phyloP scores from a whole-genome alignment of 2,113 vertebrate species.

The Mustela lutreola region DNA sequence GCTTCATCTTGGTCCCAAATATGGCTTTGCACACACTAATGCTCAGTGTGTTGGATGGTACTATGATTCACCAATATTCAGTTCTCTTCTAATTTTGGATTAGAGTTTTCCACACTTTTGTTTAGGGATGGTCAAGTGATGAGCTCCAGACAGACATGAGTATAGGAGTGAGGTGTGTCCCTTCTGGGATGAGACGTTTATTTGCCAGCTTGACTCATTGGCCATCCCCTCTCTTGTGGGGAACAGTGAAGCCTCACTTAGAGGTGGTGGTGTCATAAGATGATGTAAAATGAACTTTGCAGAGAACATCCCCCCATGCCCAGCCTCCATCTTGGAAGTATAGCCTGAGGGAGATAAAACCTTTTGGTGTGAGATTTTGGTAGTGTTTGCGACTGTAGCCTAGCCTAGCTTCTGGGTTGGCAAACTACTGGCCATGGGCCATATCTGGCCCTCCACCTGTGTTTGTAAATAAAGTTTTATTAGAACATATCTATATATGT shows the following conservation, averaged over 20 bases:
- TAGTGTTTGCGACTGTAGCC: not conserved
- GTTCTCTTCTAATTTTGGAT: not conserved
- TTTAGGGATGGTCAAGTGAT: not conserved
- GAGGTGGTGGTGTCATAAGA: not conserved
- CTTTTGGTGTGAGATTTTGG: not conserved
- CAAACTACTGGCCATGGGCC: not conserved
- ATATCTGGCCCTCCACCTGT: not conserved
- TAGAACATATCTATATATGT: not conserved
- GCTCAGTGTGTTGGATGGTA: fast-evolving
- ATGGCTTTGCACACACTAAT: not conserved
- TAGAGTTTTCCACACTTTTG: not conserved
- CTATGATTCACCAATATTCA: not conserved
- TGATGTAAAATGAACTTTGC: not conserved
- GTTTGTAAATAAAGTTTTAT: conserved; percentile 64
- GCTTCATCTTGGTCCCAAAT: not conserved
- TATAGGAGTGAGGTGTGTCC: not conserved
- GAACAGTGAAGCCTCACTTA: not conserved
- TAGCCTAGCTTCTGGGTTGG: not conserved
- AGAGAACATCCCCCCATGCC: not conserved
- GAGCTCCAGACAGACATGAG: not conserved
- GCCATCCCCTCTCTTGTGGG: not conserved
- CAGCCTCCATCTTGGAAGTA: not conserved
- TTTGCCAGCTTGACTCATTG: not conserved
- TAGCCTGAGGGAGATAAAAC: not conserved
- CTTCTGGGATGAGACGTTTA: not conserved